phyloP scores from a whole-genome alignment of 1,140 invertebrate species.

The Drosophila sproati region DNA sequence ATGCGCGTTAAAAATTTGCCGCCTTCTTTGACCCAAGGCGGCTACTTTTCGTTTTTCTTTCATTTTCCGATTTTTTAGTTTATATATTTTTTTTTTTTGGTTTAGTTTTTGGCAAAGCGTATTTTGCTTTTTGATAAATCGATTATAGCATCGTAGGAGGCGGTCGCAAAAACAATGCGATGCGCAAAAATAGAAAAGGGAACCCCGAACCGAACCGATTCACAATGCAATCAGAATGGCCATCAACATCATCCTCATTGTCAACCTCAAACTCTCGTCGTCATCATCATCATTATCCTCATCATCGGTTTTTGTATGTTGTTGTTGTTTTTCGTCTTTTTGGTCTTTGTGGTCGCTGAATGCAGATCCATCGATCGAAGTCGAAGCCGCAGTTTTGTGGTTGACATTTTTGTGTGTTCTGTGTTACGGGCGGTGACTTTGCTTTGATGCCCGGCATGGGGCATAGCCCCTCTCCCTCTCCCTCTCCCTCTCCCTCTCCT shows the following conservation, averaged over 20 bases:
- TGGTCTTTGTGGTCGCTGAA: conserved; percentile 60
- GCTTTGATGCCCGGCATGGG: conserved; percentile 62
- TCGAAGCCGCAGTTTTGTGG: conserved; percentile 62
- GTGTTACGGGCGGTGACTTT: conserved; percentile 68
- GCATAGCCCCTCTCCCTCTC: conserved; percentile 1
- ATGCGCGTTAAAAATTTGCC: conserved; percentile 70
- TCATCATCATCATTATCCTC: conserved; percentile 45
- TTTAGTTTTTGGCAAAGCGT: conserved; percentile 63
- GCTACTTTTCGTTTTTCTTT: conserved; percentile 37
- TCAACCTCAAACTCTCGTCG: conserved; percentile 16
- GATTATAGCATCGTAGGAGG: conserved; percentile 80
- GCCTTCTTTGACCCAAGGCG: conserved; percentile 56
- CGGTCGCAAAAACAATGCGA: conserved; percentile 66
- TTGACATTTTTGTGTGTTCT: conserved; percentile 66
- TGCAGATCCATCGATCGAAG: conserved; percentile 48
- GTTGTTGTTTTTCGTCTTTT: not conserved
- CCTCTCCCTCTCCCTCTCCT: not conserved
- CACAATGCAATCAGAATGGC: conserved; percentile 35
- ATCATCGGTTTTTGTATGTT: conserved; percentile 25
- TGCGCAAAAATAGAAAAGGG: conserved; percentile 25
- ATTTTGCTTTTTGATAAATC: conserved; percentile 79
- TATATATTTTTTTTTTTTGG: conserved; percentile 6
- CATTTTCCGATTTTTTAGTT: conserved; percentile 8
- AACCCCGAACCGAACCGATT: conserved; percentile 9
- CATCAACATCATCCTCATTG: conserved; percentile 20